Percentiles rank a stretch among this genome's conserved stretches.
phyloP scores from a whole-genome alignment of 2,113 vertebrate species.

The Oreotrochilus melanogaster region DNA sequence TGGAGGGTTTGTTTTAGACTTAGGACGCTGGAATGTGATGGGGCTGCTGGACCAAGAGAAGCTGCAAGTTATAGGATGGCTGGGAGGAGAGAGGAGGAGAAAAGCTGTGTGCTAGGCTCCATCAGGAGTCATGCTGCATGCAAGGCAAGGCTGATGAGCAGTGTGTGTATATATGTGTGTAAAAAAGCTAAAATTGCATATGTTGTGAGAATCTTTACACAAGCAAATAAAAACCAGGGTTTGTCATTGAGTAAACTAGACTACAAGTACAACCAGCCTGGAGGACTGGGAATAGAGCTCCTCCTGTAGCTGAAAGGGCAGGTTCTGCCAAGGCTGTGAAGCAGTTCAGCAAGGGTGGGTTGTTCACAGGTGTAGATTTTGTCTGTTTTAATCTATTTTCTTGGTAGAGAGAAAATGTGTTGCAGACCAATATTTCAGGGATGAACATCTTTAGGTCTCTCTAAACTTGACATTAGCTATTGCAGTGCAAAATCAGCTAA shows the following conservation, averaged over 20 bases:
- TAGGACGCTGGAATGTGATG: background rate
- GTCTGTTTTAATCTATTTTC: background rate
- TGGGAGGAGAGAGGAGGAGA: background rate
- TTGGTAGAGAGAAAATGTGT: background rate
- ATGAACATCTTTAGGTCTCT: background rate
- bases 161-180: background rate
- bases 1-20: background rate
- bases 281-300: background rate
- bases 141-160: background rate
- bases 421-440: background rate
- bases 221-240: background rate
- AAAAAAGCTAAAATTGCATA: background rate
- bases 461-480: background rate
- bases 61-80: background rate
- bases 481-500: background rate
- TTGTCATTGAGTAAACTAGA: background rate
- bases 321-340: background rate
- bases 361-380: background rate
- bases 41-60: background rate
- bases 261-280: background rate
- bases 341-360: background rate
- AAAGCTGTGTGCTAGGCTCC: background rate
- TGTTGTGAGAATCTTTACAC: background rate
- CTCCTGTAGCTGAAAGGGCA: background rate
- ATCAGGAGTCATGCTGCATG: accelerated